Conservation (phyloP, 2,797 vertebrate species). For the Eleutherodactylus coqui region DNA sequence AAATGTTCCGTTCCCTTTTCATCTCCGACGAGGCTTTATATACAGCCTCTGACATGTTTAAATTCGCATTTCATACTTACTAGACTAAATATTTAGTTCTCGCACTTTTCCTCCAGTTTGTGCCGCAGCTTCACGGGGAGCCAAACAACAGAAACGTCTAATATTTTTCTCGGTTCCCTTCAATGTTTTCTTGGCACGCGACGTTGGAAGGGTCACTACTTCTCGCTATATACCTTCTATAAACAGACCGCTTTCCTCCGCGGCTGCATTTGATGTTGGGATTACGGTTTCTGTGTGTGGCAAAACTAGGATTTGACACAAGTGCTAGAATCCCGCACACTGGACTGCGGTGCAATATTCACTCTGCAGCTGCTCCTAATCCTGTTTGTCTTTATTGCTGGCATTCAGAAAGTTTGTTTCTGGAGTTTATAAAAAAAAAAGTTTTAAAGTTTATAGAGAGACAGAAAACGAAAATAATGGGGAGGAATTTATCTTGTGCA, state of each 20-base stretch:
- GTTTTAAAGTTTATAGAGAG: not conserved
- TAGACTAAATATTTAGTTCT: conserved; percentile 71
- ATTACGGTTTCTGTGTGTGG: conserved; percentile 24
- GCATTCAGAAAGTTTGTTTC: not conserved
- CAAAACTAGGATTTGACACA: conserved; percentile 2
- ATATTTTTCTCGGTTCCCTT: conserved; percentile 54
- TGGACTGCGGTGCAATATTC: not conserved
- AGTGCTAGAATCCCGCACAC: conserved; percentile 23
- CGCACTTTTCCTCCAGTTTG: conserved; percentile 34
- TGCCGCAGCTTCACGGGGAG: conserved; percentile 61
- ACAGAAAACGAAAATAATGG: not conserved
- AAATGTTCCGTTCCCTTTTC: not conserved
- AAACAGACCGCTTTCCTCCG: not conserved
- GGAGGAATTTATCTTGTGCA: too few species aligned
- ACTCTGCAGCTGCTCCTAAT: conserved; percentile 14
- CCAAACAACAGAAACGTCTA: conserved; percentile 52
- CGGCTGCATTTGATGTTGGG: not conserved
- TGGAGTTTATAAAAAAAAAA: not conserved
- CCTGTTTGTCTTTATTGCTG: conserved; percentile 1
- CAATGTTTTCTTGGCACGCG: conserved; percentile 51
- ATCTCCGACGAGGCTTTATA: not conserved
- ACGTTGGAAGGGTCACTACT: conserved; percentile 19
- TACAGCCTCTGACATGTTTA: conserved; percentile 31
- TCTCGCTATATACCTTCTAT: conserved; percentile 26
- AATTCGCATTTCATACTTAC: conserved; percentile 10